Percentiles rank a stretch among this genome's conserved stretches.
These are phyloP conservation scores for Strix aluco DNA, from an alignment of 2,113 vertebrate species.

Conservation along the genomic window DNA sequence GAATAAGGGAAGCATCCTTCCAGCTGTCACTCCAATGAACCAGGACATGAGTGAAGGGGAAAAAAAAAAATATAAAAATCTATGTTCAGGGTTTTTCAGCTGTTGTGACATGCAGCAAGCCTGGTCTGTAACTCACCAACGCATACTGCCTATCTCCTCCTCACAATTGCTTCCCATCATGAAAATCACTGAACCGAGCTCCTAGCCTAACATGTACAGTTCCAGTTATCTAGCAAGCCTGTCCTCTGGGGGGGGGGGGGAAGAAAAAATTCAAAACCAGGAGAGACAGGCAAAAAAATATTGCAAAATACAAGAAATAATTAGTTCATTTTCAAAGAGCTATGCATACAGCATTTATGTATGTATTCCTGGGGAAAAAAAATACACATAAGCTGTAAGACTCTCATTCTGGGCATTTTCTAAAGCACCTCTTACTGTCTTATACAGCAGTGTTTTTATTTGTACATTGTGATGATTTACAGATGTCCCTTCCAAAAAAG, in stretches of 20 bases:
- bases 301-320: not conserved
- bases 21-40: not conserved
- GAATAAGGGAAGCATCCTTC: not conserved
- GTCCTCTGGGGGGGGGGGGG: not conserved
- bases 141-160: not conserved
- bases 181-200: not conserved
- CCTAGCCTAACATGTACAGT: not conserved
- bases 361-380: not conserved
- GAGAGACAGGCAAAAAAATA: not conserved
- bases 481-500: not conserved
- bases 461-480: not conserved
- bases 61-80: not conserved
- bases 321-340: not conserved
- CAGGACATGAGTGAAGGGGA: not conserved
- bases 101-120: not conserved
- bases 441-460: not conserved
- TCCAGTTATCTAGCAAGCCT: not conserved
- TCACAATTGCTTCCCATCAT: not conserved
- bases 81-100: not conserved
- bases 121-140: not conserved
- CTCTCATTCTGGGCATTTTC: not conserved
- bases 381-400: not conserved
- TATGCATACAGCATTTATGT: not conserved
- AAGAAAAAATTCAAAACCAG: not conserved
- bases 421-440: not conserved